Evolutionary conservation across 2,797 vertebrate species (phyloP).

Genomic region (Gymnopithys bicolor): DNA sequence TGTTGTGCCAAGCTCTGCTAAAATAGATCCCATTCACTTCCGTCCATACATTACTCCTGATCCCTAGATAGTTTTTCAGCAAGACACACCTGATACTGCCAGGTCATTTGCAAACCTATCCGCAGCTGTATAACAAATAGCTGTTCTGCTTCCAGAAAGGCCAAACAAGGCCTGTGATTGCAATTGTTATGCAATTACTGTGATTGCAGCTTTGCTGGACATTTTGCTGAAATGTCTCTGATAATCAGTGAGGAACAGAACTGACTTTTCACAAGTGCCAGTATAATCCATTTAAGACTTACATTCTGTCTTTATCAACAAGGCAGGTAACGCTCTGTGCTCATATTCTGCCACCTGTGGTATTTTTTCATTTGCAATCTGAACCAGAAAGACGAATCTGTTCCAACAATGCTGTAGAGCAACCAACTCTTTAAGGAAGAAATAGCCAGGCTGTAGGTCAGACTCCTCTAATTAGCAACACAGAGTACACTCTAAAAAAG

Average conservation of each 20-base stretch:
- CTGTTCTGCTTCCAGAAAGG: slow-evolving; percentile 14
- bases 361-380: slow-evolving; percentile 31
- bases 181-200: slow-evolving; percentile 46
- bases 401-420: slow-evolving; percentile 17
- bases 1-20: not conserved
- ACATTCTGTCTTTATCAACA: slow-evolving; percentile 7
- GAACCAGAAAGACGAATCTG: slow-evolving; percentile 31
- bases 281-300: slow-evolving; percentile 4
- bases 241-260: slow-evolving; percentile 41
- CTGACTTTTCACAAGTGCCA: slow-evolving; percentile 28
- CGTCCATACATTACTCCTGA: not conserved
- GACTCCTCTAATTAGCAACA: slow-evolving; percentile 28
- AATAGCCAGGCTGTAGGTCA: slow-evolving; percentile 26
- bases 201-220: slow-evolving; percentile 55
- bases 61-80: not conserved
- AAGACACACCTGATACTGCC: not conserved
- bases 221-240: slow-evolving; percentile 20
- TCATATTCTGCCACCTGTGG: slow-evolving; percentile 26
- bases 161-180: slow-evolving; percentile 42
- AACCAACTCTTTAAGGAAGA: slow-evolving; percentile 33
- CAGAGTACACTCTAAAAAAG: not conserved
- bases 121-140: slow-evolving; percentile 6
- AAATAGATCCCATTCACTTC: not conserved
- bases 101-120: slow-evolving; percentile 4
- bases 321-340: not conserved